A percentile compares a stretch with the other conserved stretches of the same genome.
phyloP scores from a whole-genome alignment of 1,140 invertebrate genomes.

The Bombus cullumanus region DNA sequence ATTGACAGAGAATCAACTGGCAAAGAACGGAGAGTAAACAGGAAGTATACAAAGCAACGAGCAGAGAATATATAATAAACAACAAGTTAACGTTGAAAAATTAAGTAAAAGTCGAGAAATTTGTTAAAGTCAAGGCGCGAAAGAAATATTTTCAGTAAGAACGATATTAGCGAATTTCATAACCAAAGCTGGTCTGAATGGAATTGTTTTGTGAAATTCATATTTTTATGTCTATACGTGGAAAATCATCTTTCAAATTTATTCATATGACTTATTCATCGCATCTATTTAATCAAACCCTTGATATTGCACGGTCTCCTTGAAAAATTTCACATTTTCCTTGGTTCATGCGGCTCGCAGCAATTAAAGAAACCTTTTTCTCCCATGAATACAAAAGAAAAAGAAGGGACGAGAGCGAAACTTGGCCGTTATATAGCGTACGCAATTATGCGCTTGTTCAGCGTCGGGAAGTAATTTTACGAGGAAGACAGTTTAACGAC shows the following conservation, averaged over 20 bases:
- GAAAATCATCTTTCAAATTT: background rate
- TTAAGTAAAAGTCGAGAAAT: too few relatives aligned
- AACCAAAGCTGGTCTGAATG: too few relatives aligned
- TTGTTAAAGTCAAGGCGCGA: background rate
- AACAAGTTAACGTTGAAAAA: background rate
- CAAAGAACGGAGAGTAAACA: too few relatives aligned
- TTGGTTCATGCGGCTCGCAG: background rate
- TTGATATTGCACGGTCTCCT: background rate
- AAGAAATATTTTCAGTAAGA: background rate
- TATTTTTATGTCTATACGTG: background rate
- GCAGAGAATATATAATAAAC: background rate
- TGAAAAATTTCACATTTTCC: background rate
- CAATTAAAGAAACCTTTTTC: slow-evolving; percentile 26
- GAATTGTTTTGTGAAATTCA: background rate
- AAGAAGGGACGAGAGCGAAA: background rate
- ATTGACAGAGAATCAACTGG: background rate
- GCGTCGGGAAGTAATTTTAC: slow-evolving; percentile 31
- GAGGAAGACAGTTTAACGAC: slow-evolving; percentile 34
- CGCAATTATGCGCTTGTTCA: slow-evolving; percentile 30
- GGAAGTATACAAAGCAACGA: background rate
- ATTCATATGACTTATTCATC: background rate
- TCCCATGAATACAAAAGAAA: background rate
- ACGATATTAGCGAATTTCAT: too few relatives aligned
- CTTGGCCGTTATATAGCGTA: slow-evolving; percentile 5
- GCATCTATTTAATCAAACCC: background rate